A percentile compares a stretch with the other conserved stretches of the same genome.
Conservation (phyloP, 2,888 invertebrate genomes). For the Carpatolechia fugitivella region DNA sequence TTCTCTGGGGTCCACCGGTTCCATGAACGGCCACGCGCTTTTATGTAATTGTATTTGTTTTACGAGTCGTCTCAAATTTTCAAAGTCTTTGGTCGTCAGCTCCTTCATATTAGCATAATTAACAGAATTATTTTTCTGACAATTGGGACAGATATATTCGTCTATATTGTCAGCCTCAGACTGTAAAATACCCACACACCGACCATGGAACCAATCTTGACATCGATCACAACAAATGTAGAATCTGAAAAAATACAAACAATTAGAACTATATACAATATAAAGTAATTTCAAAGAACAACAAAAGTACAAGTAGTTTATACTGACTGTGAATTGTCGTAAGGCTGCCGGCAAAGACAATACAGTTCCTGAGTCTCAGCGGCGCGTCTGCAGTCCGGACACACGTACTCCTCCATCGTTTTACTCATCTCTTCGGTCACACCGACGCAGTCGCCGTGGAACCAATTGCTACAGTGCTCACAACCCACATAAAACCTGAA, state of each 20-base stretch:
- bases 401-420: conserved; percentile 93
- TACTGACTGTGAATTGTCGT: conserved; percentile 96
- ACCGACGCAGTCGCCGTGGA: conserved; percentile 97
- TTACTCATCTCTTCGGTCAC: conserved; percentile 95
- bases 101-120: conserved; percentile 95
- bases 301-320: too few relatives aligned
- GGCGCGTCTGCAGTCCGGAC: conserved; percentile 91
- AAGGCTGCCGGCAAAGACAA: conserved; percentile 97
- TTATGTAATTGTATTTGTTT: conserved; percentile 96
- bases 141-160: conserved; percentile 97
- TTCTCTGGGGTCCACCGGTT: conserved; percentile 96
- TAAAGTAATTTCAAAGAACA: too few relatives aligned
- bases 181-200: conserved; percentile 96
- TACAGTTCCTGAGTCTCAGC: conserved; percentile 95
- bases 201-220: conserved; percentile 99
- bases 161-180: conserved; percentile 97
- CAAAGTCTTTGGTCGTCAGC: conserved; percentile 87
- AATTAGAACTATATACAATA: too few relatives aligned
- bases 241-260: conserved; percentile 90
- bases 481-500: conserved; percentile 97
- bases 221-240: conserved; percentile 99
- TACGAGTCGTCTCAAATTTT: conserved; percentile 89
- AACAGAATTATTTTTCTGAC: conserved; percentile 92
- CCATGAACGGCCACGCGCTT: conserved; percentile 98
- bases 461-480: conserved; percentile 98